Evolutionary conservation across 1,140 invertebrate genomes (phyloP).

Genomic region (Cotesia glomerata): DNA sequence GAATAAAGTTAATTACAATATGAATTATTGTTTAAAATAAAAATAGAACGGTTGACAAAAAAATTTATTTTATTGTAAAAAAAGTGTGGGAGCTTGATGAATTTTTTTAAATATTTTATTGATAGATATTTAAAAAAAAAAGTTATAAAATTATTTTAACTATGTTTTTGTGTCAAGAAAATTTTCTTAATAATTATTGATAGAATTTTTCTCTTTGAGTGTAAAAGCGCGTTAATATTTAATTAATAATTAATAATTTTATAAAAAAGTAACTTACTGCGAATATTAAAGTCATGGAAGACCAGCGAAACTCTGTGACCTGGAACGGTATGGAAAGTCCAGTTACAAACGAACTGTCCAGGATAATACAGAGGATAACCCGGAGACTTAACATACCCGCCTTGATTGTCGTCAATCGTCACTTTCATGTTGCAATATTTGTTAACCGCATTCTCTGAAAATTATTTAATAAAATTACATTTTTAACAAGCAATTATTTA

Average conservation of each 20-base stretch:
- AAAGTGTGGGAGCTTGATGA: too few species aligned
- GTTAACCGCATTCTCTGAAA: conserved; percentile 52
- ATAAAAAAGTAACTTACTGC: conserved; percentile 43
- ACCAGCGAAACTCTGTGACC: conserved; percentile 55
- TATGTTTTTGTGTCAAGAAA: too few species aligned
- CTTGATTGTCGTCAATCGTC: conserved; percentile 44
- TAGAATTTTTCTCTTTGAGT: too few species aligned
- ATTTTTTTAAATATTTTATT: too few species aligned
- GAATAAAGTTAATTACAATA: background rate
- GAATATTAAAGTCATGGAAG: conserved; percentile 58
- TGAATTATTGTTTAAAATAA: background rate
- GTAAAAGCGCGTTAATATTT: too few species aligned
- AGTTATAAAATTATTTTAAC: too few species aligned
- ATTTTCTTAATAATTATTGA: too few species aligned
- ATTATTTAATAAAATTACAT: conserved; percentile 6
- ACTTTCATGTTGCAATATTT: conserved; percentile 57
- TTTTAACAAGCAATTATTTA: background rate
- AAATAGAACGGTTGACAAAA: too few species aligned
- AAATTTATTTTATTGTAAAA: too few species aligned
- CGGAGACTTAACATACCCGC: conserved; percentile 56
- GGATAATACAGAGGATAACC: conserved; percentile 58
- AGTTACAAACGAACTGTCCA: conserved; percentile 53
- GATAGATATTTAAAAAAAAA: too few species aligned
- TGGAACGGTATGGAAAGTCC: conserved; percentile 56
- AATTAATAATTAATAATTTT: background rate